Evolutionary conservation across 2,113 vertebrate genomes (phyloP).

Genomic region (Muntiacus reevesi): DNA sequence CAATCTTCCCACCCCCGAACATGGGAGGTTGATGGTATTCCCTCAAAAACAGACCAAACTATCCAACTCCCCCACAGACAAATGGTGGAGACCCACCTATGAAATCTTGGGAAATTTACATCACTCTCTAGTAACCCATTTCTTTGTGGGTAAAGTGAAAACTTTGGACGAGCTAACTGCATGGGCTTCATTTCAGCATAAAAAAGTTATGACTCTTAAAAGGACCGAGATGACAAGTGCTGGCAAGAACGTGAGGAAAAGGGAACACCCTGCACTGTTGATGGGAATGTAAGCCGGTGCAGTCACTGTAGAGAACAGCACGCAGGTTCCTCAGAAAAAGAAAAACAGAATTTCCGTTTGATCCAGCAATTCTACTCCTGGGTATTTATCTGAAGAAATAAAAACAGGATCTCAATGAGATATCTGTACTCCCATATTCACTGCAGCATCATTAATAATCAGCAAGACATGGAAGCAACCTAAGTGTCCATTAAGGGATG

Average conservation of each 20-base stretch:
- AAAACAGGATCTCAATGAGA: neutral
- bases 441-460: no score
- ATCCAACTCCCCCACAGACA: neutral
- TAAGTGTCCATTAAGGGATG: neutral
- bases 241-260: neutral
- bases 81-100: neutral
- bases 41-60: neutral
- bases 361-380: neutral
- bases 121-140: neutral
- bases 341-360: neutral
- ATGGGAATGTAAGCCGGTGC: neutral
- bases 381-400: neutral
- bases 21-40: neutral
- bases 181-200: neutral
- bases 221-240: neutral
- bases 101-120: neutral
- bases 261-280: neutral
- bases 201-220: neutral
- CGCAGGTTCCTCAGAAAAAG: neutral
- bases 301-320: neutral
- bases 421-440: neutral
- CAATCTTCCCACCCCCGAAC: rapidly evolving
- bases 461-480: neutral
- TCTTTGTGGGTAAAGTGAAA: neutral
- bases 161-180: neutral